These are phyloP conservation scores for Aricia agestis DNA, from an alignment of 1,140 invertebrate genomes.

Conservation along the genomic window DNA sequence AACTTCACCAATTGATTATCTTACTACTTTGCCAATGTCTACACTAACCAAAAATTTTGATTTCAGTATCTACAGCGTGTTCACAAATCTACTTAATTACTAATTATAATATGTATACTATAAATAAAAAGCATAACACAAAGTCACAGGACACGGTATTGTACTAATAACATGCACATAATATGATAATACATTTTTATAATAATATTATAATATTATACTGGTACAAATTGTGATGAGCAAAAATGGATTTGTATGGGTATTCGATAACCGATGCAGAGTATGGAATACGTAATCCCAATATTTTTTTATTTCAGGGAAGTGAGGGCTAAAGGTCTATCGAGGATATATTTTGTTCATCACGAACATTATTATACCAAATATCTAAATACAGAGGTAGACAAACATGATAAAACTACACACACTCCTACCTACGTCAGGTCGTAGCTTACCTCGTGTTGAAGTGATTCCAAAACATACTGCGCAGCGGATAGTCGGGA, in stretches of 20 bases:
- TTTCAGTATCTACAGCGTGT: slow-evolving; percentile 19
- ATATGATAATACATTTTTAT: slow-evolving; percentile 28
- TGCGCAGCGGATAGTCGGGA: slow-evolving; percentile 83
- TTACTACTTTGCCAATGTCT: neutral
- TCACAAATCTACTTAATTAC: slow-evolving; percentile 21
- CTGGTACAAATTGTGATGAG: neutral
- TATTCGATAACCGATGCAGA: neutral
- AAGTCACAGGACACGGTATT: slow-evolving; percentile 70
- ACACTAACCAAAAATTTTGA: slow-evolving; percentile 4
- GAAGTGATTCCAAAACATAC: slow-evolving; percentile 98
- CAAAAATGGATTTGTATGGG: neutral
- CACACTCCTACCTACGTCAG: slow-evolving; percentile 51
- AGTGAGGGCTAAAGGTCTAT: neutral
- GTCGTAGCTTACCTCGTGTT: slow-evolving; percentile 93
- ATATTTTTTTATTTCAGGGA: too few species aligned
- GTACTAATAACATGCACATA: slow-evolving; percentile 54
- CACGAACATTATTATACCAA: neutral
- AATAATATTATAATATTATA: too few species aligned
- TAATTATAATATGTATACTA: slow-evolving; percentile 22
- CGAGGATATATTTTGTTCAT: neutral
- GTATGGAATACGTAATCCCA: too few species aligned
- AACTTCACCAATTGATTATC: neutral
- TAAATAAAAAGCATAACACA: slow-evolving; percentile 72
- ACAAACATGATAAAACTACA: slow-evolving; percentile 28
- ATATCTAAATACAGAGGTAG: neutral